Base-by-base conservation (phyloP, 2,888 invertebrate genomes). In the Scaeva pyrastri region DNA sequence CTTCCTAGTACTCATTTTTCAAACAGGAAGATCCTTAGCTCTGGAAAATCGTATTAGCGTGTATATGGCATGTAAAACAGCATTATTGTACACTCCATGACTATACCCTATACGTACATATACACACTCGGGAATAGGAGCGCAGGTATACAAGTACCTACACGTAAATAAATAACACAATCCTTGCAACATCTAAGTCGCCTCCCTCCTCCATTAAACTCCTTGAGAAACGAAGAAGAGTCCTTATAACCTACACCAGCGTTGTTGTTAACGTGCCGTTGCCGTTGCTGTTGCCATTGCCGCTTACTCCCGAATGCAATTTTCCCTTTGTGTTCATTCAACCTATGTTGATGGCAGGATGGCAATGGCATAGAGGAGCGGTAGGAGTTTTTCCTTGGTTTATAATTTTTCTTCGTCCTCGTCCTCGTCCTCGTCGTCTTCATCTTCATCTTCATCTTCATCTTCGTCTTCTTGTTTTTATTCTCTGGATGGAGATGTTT, bases 21-120 rank as follows among this genome's bases (percentile, higher is more conserved):
- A 81, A 39, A 70, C 48, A 56, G 73, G 39, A 68, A 52, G 81
- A 45, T 74, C 73, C 85, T 86, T 81, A 45, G 68, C 48, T 64
- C 56, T 73, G 81, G 43, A 77, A 86, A 86, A 86, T 81, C 73
- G 85, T 70, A 81, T 86, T 77, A 86, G 81, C 36, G 76, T 81
- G 76, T 77, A 73, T 62, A 31, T 74, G 80, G 76, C 76, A 73
- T 73, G 85, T 74, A 77, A 76, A 79, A 74, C 79, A 84, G 83
- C 31, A 71, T 78, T 83, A 83, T 73, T 74, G 66, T 52, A 56
- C 68, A 48, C 14, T 39, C 50, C n/a, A 48, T 39, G 62, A 56
- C 71, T 58, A 45, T 43, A 43, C 43, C 5, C 48, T 48, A 19
- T 5, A 48, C 16, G 7, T 1, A 43, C 43, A n/a, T 14, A 31